phyloP scores from a whole-genome alignment of 2,113 vertebrate genomes.

The Lichenostomus cassidix region DNA sequence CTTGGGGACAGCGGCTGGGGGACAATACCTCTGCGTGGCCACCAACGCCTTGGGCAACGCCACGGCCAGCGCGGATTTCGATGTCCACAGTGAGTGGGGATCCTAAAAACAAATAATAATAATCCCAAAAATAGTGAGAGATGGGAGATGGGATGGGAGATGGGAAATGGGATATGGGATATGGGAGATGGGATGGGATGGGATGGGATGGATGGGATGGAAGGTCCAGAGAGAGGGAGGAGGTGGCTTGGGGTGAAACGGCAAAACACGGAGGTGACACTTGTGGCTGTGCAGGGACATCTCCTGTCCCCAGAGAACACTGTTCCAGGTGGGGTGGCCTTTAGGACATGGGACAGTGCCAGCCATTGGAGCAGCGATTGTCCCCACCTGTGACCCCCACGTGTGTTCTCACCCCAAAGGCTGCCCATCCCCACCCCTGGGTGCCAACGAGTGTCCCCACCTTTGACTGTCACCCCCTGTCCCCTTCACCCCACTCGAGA shows the following conservation, averaged over 20 bases:
- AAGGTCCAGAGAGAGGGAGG: rapidly evolving
- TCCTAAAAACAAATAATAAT: neutral
- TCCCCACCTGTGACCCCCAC: rapidly evolving
- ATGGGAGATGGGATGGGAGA: too few species aligned
- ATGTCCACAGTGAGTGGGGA: constrained; percentile 36
- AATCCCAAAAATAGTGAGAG: neutral
- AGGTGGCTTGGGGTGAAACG: rapidly evolving
- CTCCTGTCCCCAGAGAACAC: neutral
- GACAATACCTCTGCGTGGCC: constrained; percentile 63
- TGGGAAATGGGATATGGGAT: too few species aligned
- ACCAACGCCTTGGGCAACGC: constrained; percentile 62
- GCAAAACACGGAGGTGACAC: rapidly evolving
- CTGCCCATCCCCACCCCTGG: neutral
- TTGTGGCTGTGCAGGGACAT: neutral
- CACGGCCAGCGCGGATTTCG: constrained; percentile 36
- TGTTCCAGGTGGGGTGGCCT: too few species aligned
- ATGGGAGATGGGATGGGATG: too few species aligned
- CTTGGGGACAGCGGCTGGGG: neutral
- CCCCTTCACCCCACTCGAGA: neutral
- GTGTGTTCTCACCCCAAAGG: rapidly evolving
- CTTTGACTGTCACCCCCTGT: neutral
- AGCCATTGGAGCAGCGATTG: rapidly evolving
- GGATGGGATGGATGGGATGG: too few species aligned
- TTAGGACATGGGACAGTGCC: neutral
- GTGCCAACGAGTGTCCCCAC: rapidly evolving